Evolutionary conservation across 2,888 invertebrate genomes (phyloP).

Genomic region (Mythimna ferrago): DNA sequence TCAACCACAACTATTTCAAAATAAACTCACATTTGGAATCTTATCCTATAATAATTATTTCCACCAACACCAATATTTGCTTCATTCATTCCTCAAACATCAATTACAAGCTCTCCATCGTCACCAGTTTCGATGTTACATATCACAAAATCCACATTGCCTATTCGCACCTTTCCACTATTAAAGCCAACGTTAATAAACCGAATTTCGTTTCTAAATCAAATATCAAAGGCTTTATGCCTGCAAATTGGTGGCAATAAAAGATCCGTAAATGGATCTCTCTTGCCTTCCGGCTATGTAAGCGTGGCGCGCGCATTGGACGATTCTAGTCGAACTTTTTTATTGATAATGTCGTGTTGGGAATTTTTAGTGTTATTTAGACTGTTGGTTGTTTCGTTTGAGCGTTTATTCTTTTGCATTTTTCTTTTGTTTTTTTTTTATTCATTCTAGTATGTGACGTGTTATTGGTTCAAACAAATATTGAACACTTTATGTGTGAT

Average conservation of each 20-base stretch:
- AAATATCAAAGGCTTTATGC: slow-evolving; percentile 69
- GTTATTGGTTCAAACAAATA: background rate
- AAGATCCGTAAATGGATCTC: slow-evolving; percentile 61
- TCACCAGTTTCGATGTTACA: slow-evolving; percentile 26
- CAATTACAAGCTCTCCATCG: slow-evolving; percentile 15
- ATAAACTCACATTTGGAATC: background rate
- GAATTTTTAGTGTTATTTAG: slow-evolving; percentile 42
- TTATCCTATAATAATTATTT: background rate
- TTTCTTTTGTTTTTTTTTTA: background rate
- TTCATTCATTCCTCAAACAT: slow-evolving; percentile 3
- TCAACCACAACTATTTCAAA: background rate
- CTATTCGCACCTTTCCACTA: slow-evolving; percentile 57
- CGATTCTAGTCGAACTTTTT: slow-evolving; percentile 34
- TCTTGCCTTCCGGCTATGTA: slow-evolving; percentile 45
- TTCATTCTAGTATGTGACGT: background rate
- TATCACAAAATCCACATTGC: slow-evolving; percentile 42
- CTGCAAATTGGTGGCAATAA: slow-evolving; percentile 62
- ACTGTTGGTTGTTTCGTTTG: slow-evolving; percentile 1
- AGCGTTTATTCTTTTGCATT: slow-evolving; percentile 2
- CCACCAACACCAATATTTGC: background rate
- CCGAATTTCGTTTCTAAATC: slow-evolving; percentile 69
- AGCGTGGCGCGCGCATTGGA: slow-evolving; percentile 32
- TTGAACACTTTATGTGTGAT: background rate
- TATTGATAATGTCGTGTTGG: slow-evolving; percentile 49
- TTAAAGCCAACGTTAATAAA: slow-evolving; percentile 67